Conservation (phyloP, 2,797 vertebrate genomes). For the Gadopsis bispinosus region DNA sequence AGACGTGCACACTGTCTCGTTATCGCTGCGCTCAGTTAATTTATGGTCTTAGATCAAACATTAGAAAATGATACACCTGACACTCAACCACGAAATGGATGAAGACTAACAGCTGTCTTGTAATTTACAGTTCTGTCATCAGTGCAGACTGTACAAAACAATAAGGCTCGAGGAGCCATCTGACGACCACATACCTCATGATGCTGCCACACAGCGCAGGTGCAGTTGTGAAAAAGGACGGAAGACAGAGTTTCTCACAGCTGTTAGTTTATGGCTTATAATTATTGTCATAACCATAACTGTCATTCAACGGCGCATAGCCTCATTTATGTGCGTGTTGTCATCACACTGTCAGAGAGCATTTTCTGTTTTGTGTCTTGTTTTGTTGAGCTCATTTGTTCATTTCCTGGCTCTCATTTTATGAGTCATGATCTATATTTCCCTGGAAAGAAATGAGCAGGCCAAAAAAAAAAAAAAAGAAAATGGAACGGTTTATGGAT, state of each 20-base stretch:
- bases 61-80: constrained; percentile 67
- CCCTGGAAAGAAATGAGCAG: constrained; percentile 28
- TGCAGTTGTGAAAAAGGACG: constrained; percentile 49
- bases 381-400: constrained; percentile 43
- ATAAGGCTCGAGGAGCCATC: constrained; percentile 34
- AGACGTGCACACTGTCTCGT: constrained; percentile 43
- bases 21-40: constrained; percentile 62
- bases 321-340: constrained; percentile 53
- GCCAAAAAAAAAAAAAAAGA: constrained; percentile 1
- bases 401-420: constrained; percentile 28
- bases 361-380: constrained; percentile 26
- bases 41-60: constrained; percentile 69
- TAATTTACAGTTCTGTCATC: constrained; percentile 69
- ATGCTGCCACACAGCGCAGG: constrained; percentile 53
- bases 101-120: constrained; percentile 62
- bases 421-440: constrained; percentile 43
- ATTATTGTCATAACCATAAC: constrained; percentile 74
- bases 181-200: constrained; percentile 38
- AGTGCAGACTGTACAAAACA: constrained; percentile 57
- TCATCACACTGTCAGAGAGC: constrained; percentile 41
- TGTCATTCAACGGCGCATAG: constrained; percentile 58
- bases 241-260: constrained; percentile 56
- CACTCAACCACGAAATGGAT: constrained; percentile 42
- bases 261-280: constrained; percentile 72
- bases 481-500: neutral